phyloP scores from a whole-genome alignment of 2,888 invertebrate species.

The Athalia circularis region DNA sequence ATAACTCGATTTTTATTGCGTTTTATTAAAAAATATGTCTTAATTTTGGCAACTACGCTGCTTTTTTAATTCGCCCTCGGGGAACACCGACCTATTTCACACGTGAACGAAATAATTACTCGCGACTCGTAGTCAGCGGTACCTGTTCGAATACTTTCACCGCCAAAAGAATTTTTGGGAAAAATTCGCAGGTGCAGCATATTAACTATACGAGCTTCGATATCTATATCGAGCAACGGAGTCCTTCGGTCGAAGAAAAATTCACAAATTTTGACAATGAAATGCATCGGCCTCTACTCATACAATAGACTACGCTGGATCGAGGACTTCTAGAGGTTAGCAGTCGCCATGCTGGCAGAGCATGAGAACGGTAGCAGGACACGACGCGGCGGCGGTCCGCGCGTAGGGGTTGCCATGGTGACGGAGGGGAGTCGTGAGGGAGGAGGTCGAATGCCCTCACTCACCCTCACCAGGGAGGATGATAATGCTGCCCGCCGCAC shows the following conservation, averaged over 20 bases:
- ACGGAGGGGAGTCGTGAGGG: slow-evolving; percentile 67
- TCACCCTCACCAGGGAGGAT: slow-evolving; percentile 67
- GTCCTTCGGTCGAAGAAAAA: too few species aligned
- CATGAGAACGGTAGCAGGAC: slow-evolving; percentile 66
- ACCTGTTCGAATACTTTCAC: not conserved
- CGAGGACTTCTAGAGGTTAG: slow-evolving; percentile 51
- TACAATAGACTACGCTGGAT: slow-evolving; percentile 15
- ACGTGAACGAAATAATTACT: slow-evolving; percentile 30
- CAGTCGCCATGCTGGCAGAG: slow-evolving; percentile 71
- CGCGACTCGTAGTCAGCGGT: not conserved
- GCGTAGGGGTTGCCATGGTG: slow-evolving; percentile 72
- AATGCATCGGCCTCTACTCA: not conserved
- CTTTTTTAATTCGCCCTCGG: slow-evolving; percentile 58
- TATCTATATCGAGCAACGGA: too few species aligned
- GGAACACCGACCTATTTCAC: slow-evolving; percentile 44
- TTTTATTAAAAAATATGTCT: slow-evolving; percentile 68
- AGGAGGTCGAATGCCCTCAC: slow-evolving; percentile 61
- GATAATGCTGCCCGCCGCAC: slow-evolving; percentile 68
- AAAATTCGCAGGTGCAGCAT: not conserved
- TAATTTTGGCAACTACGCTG: slow-evolving; percentile 58
- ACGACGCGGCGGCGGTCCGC: slow-evolving; percentile 68
- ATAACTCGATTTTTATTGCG: slow-evolving; percentile 58
- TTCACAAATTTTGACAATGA: too few species aligned
- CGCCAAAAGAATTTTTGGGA: not conserved
- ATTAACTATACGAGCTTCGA: too few species aligned